A percentile compares a stretch with the other conserved stretches of the same genome.
Evolutionary conservation across 2,888 invertebrate species (phyloP).

Genomic region (Agrypnus murinus): DNA sequence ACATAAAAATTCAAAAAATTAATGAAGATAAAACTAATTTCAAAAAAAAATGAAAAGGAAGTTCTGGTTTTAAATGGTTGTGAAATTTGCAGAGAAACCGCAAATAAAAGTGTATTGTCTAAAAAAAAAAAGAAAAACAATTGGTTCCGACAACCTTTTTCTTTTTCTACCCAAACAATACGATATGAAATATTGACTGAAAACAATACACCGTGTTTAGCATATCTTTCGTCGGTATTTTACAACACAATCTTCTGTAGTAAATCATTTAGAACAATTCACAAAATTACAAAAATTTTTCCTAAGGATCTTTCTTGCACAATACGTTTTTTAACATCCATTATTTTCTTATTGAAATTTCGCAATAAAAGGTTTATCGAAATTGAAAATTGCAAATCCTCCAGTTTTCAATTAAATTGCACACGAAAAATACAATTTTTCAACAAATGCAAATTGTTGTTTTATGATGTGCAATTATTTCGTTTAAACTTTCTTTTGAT

Average conservation of each 20-base stretch:
- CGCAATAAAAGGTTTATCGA: no score
- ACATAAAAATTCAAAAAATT: background rate
- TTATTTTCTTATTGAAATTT: no score
- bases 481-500: no score
- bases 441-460: no score
- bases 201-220: constrained; percentile 41
- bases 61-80: constrained; percentile 16
- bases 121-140: constrained; percentile 21
- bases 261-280: no score
- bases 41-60: constrained; percentile 34
- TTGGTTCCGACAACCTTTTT: constrained; percentile 34
- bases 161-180: constrained; percentile 17
- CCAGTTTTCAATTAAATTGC: no score
- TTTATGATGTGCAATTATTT: no score
- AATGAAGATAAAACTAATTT: constrained; percentile 27
- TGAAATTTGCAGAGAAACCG: constrained; percentile 40
- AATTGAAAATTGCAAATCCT: no score
- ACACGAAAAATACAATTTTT: no score
- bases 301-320: no score
- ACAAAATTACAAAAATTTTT: no score
- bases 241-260: constrained; percentile 1
- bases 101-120: constrained; percentile 38
- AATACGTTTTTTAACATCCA: no score
- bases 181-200: constrained; percentile 35
- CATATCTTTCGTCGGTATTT: constrained; percentile 34